Evolutionary conservation across 2,888 invertebrate genomes (phyloP).

Genomic region (Pilophorus perplexus): DNA sequence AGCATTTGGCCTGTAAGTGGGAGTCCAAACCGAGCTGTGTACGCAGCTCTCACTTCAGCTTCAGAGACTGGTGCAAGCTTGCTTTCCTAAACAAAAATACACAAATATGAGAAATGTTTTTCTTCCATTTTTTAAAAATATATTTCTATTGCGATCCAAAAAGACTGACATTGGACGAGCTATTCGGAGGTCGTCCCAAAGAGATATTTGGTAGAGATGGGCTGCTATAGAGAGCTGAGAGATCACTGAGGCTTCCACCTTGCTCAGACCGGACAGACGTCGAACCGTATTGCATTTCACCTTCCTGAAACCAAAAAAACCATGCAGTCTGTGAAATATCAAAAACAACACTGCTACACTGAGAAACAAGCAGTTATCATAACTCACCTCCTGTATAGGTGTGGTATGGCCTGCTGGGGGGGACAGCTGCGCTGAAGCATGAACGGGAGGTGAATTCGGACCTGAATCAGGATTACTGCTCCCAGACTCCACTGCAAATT

Average conservation of each 20-base stretch:
- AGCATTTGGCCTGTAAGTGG: conserved; percentile 66
- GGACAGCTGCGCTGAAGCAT: conserved; percentile 61
- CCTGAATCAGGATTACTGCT: conserved; percentile 70
- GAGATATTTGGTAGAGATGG: conserved; percentile 98
- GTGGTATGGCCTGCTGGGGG: conserved; percentile 61
- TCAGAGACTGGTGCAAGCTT: conserved; percentile 67
- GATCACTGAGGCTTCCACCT: conserved; percentile 68
- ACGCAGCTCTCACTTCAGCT: conserved; percentile 72
- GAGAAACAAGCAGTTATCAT: too few species aligned
- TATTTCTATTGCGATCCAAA: neutral
- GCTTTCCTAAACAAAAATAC: conserved; percentile 52
- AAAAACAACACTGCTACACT: too few species aligned
- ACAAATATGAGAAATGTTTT: neutral
- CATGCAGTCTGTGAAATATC: too few species aligned
- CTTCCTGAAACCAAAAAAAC: conserved; percentile 67
- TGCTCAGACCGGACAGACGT: conserved; percentile 58
- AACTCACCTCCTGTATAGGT: conserved; percentile 67
- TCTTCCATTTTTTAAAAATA: neutral
- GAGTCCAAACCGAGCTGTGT: conserved; percentile 65
- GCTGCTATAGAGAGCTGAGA: conserved; percentile 79
- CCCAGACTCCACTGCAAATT: conserved; percentile 52
- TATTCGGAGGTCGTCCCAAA: conserved; percentile 70
- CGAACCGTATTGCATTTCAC: conserved; percentile 65
- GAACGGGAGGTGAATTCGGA: conserved; percentile 69
- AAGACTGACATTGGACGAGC: conserved; percentile 47